Evolutionary conservation across 92 coral and sea anemone genomes (phyloP).

Genomic region (Phenganax marumi): DNA sequence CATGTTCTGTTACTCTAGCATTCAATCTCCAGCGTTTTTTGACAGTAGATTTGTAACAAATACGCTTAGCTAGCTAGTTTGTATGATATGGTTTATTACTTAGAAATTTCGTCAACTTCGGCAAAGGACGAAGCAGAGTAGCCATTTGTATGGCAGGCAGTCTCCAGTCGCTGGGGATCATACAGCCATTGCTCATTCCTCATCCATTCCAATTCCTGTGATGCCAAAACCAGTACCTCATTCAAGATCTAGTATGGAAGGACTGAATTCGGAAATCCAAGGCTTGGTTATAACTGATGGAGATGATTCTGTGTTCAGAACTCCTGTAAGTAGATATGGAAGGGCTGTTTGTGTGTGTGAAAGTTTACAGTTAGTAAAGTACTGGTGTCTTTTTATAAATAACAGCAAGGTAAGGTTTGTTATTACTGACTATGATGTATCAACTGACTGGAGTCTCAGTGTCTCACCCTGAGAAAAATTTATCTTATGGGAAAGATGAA

Average conservation of each 20-base stretch:
- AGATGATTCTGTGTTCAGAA: conserved; percentile 50
- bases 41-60: not conserved
- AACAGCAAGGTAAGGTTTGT: not conserved
- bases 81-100: not conserved
- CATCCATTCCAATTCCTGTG: conserved; percentile 87
- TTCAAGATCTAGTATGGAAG: conserved; percentile 82
- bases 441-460: too few species aligned
- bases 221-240: conserved; percentile 72
- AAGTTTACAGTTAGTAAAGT: not conserved
- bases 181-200: conserved; percentile 71
- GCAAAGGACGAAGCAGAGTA: conserved; percentile 83
- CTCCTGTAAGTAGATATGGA: conserved; percentile 29
- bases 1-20: not conserved
- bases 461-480: too few species aligned
- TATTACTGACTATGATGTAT: too few species aligned
- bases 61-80: too few species aligned
- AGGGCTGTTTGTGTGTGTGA: not conserved
- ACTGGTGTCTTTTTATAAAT: not conserved
- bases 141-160: conserved; percentile 78
- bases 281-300: conserved; percentile 63
- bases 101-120: conserved; percentile 80
- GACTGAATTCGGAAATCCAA: conserved; percentile 82
- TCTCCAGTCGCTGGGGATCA: conserved; percentile 95
- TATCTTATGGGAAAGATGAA: too few species aligned
- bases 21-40: not conserved